Evolutionary conservation across 2,113 vertebrate genomes (phyloP), one percentile per base, ranked within the genome.

Genomic region (Pontoporia blainvillei): DNA sequence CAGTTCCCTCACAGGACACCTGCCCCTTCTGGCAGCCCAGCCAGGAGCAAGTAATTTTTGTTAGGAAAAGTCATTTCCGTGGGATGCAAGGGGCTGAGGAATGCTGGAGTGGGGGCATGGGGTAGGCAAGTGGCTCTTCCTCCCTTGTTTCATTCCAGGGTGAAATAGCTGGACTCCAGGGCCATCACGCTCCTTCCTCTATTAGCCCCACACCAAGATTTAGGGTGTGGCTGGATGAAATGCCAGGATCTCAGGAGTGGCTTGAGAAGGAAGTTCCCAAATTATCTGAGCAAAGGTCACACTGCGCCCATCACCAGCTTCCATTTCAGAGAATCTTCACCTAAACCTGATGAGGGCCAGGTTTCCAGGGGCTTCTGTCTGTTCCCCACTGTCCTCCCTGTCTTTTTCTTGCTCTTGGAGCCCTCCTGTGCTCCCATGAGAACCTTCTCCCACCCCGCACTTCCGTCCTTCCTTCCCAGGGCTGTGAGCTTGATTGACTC

Each of bases 401-500:
- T 17, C 41, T 57, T 46, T 34, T 52, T n/a, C 27, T 67, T 12
- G 27, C 34, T 75, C 76, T 71, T 8, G 2, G 57, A 79, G 12
- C 41, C 66, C 36, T 34, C 52, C 36, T 18, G 31, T 25, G 62
- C 39, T 86, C 61, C 83, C 49, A 0, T 8, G 46, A 67, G 79
- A 52, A 13, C 57, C 44, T 27, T 59, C 34, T 4, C 8, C 31
- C 9, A 13, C 61, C 21, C 18, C 31, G 1, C 12, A 62, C 44
- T 21, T 36, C 52, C 67, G 69, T 82, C 67, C 62, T 81, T 85
- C 72, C 67, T 76, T 18, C 39, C 1, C 20, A 64, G 5, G 90
- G 34, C 25, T 25, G 25, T 85, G 90, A 97, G 88, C 52, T 39
- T 64, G 93, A 96, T 93, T 93, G 96, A 76, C 82, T 96, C 92